These are phyloP conservation scores for Eurois occulta DNA, from an alignment of 2,888 invertebrate genomes.

Conservation along the genomic window DNA sequence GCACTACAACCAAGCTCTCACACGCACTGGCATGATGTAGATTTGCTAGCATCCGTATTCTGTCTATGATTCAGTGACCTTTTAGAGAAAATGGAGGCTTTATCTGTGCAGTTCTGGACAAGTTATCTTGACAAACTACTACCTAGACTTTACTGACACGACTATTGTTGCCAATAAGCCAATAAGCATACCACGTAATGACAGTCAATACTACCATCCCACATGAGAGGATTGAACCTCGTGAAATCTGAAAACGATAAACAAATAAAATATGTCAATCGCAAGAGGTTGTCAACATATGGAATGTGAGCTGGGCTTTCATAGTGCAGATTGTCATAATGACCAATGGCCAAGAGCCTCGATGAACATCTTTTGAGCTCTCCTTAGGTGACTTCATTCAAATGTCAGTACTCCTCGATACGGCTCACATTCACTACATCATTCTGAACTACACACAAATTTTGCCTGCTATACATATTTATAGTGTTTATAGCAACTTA, in stretches of 20 bases:
- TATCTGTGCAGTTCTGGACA: neutral
- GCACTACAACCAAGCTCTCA: neutral
- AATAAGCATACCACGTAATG: neutral
- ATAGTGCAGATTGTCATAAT: neutral
- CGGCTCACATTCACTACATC: neutral
- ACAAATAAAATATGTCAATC: neutral
- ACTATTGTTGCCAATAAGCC: neutral
- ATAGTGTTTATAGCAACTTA: neutral
- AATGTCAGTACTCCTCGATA: neutral
- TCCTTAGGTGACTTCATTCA: neutral
- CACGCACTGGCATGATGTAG: neutral
- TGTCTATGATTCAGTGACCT: neutral
- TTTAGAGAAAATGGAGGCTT: neutral
- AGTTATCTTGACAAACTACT: neutral
- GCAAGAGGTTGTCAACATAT: neutral
- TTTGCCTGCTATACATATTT: neutral
- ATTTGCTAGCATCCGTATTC: neutral
- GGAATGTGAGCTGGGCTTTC: neutral
- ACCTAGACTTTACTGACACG: neutral
- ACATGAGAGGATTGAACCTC: neutral
- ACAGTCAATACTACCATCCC: neutral
- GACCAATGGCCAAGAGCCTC: neutral
- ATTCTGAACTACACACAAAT: neutral
- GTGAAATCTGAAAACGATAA: neutral
- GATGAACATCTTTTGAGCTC: neutral